Percentiles rank a stretch among this genome's conserved stretches.
phyloP scores from a whole-genome alignment of 2,113 vertebrate genomes.

The Numida meleagris region DNA sequence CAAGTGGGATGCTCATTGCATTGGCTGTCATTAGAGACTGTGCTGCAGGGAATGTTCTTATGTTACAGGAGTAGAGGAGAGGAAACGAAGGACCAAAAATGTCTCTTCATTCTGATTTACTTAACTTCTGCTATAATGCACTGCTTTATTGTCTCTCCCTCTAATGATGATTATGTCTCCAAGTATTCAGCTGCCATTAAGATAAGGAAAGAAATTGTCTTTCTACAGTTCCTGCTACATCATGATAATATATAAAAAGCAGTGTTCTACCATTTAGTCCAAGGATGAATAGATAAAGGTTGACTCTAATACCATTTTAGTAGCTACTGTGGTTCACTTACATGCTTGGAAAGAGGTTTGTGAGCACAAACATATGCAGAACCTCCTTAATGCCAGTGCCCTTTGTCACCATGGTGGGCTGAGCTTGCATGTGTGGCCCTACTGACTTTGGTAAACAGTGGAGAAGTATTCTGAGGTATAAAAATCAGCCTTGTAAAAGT shows the following conservation, averaged over 20 bases:
- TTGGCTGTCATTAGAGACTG: neutral
- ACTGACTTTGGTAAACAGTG: neutral
- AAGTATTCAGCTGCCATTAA: neutral
- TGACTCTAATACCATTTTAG: neutral
- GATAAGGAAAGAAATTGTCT: neutral
- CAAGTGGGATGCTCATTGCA: neutral
- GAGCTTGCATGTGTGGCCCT: no score
- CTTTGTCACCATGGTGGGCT: neutral
- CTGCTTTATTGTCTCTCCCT: neutral
- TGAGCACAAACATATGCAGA: neutral
- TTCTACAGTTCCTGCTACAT: neutral
- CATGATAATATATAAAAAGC: neutral
- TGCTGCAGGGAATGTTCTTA: rapidly evolving
- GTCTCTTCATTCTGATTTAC: neutral
- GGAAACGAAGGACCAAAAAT: neutral
- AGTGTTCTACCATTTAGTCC: neutral
- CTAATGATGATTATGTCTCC: neutral
- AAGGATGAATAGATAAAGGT: neutral
- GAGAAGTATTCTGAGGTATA: neutral
- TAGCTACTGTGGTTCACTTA: neutral
- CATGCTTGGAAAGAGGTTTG: neutral
- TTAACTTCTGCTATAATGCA: neutral
- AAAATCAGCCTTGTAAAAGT: neutral
- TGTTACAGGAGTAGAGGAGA: rapidly evolving
- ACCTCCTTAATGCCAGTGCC: neutral